Percentiles rank a stretch among this genome's conserved stretches.
These are phyloP conservation scores for Catalaphyllia jardinei DNA, from an alignment of 64 coral and sea anemone genomes.

Conservation along the genomic window DNA sequence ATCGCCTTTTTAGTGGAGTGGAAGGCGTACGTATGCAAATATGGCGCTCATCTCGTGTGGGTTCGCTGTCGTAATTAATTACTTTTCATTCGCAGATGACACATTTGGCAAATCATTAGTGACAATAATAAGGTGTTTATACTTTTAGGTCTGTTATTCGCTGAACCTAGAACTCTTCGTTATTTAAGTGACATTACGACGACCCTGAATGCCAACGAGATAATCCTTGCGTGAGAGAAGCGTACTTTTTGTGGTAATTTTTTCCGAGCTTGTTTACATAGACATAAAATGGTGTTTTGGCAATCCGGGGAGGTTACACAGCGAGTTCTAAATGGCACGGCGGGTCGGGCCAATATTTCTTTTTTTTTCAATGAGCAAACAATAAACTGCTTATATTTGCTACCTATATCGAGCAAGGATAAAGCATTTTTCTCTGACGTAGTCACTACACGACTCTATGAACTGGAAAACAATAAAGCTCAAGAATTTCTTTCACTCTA, in stretches of 20 bases:
- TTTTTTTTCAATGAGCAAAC: constrained; percentile 40
- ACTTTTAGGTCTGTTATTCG: constrained; percentile 64
- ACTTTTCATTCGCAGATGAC: constrained; percentile 84
- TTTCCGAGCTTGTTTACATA: constrained; percentile 29
- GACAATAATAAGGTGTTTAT: constrained; percentile 97
- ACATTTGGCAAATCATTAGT: constrained; percentile 88
- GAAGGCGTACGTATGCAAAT: constrained; percentile 66
- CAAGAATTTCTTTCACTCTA: constrained; percentile 6
- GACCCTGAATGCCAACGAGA: neutral
- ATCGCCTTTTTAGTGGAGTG: neutral
- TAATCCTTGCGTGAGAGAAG: constrained; percentile 15
- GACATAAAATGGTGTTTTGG: constrained; percentile 54
- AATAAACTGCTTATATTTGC: constrained; percentile 41
- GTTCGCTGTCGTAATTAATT: constrained; percentile 86
- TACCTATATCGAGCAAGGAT: constrained; percentile 20
- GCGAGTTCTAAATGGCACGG: constrained; percentile 33
- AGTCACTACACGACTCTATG: neutral
- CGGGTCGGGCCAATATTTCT: constrained; percentile 46
- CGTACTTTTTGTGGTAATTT: constrained; percentile 1
- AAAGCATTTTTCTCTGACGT: constrained; percentile 3
- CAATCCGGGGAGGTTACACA: constrained; percentile 19
- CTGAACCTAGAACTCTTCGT: neutral
- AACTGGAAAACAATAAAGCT: neutral
- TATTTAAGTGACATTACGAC: constrained; percentile 11
- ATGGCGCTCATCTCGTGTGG: constrained; percentile 38